Conservation (phyloP, 2,888 invertebrate genomes). For the Metallyticus violacea region DNA sequence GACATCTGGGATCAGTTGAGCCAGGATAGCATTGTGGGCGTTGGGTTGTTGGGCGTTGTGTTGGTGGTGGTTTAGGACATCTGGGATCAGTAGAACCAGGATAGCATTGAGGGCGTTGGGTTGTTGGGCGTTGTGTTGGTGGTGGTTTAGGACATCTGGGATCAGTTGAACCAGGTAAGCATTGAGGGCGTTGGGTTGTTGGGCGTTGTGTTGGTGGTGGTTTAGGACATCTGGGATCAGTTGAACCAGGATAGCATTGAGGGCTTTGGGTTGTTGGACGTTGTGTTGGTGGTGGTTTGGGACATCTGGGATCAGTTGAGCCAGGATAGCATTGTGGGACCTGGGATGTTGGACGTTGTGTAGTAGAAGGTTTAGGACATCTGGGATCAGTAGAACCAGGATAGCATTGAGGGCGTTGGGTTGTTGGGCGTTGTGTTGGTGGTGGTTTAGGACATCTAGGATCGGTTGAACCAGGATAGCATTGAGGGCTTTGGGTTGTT, state of each 20-base stretch:
- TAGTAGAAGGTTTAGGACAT: conserved; percentile 21
- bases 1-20: background rate
- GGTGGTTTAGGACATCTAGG: conserved; percentile 24
- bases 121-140: conserved; percentile 29
- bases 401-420: conserved; percentile 22
- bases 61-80: conserved; percentile 37
- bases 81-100: conserved; percentile 41
- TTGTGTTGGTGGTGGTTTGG: conserved; percentile 35
- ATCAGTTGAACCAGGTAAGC: conserved; percentile 31
- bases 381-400: conserved; percentile 28
- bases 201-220: conserved; percentile 8
- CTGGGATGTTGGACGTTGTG: conserved; percentile 17
- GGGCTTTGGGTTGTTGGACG: conserved; percentile 38
- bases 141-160: conserved; percentile 16
- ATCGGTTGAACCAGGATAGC: conserved; percentile 32
- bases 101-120: conserved; percentile 40
- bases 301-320: conserved; percentile 22
- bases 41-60: conserved; percentile 7
- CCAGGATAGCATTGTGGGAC: conserved; percentile 37
- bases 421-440: conserved; percentile 23
- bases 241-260: conserved; percentile 32
- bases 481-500: conserved; percentile 5
- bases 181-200: background rate
- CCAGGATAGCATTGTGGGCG: conserved; percentile 10
- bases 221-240: conserved; percentile 26